These are phyloP conservation scores for Gymnocypris eckloni DNA, from an alignment of 2,797 vertebrate species.

Conservation along the genomic window DNA sequence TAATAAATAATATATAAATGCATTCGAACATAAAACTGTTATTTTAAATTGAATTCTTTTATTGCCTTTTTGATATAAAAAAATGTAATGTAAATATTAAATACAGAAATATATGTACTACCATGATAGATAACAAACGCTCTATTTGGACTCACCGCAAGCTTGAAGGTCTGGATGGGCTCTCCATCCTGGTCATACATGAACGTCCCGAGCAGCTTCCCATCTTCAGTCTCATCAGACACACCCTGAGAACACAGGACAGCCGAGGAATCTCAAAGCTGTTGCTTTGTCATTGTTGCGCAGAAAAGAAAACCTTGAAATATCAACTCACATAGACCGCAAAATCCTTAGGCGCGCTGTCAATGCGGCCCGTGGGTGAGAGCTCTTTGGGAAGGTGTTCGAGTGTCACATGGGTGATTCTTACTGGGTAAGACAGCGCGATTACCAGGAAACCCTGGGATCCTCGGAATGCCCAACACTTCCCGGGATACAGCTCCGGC, in stretches of 20 bases:
- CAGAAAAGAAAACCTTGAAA: neutral
- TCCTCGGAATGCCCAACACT: constrained; percentile 95
- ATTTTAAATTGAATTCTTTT: neutral
- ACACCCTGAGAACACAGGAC: constrained; percentile 81
- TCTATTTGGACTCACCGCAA: constrained; percentile 77
- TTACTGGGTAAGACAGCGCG: constrained; percentile 85
- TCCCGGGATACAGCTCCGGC: constrained; percentile 90
- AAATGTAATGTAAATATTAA: neutral
- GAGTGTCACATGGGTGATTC: constrained; percentile 86
- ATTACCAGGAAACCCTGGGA: constrained; percentile 90
- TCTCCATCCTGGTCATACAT: constrained; percentile 83
- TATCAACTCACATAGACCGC: constrained; percentile 81
- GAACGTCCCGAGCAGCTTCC: constrained; percentile 83
- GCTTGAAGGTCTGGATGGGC: constrained; percentile 88
- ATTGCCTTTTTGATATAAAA: neutral
- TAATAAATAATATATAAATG: neutral
- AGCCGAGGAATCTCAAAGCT: constrained; percentile 45
- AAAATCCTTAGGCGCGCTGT: constrained; percentile 92
- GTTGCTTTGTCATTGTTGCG: neutral
- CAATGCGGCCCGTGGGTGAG: constrained; percentile 87
- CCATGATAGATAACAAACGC: neutral
- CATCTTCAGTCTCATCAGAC: constrained; percentile 84
- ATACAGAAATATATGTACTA: neutral
- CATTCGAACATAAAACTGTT: neutral
- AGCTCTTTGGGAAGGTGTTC: constrained; percentile 90